Evolutionary conservation across 2,888 invertebrate genomes (phyloP), one percentile per base, ranked within the genome.

Genomic region (Dolichopus griseipennis): DNA sequence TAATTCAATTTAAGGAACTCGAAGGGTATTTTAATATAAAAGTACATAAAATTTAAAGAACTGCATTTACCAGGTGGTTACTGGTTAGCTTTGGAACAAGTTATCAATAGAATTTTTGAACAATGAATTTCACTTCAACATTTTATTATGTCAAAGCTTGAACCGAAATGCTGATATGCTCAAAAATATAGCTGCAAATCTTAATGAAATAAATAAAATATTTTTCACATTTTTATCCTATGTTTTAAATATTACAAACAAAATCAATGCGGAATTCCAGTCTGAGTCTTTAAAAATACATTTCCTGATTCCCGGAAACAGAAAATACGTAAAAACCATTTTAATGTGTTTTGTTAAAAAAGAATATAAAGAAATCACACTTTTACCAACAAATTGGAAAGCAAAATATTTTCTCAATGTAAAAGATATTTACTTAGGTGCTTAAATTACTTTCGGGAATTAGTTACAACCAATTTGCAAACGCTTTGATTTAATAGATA

Each of bases 41-140:
- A 27, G 66, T 68, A 21, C 70, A 71, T 64, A 70, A 70, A 68
- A 72, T 70, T 12, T n/a, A 72, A 8, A 69, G 70, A 64, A 52
- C 70, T 62, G 68, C 68, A 67, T 61, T 64, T 0, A 73, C 70
- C 37, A 21, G 70, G 12, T 72, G 70, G 72, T 65, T 73, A 10
- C n/a, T n/a, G n/a, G n/a, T n/a, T n/a, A n/a, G 64, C 70, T 2
- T 61, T 71, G 37, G 69, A 72, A 69, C 67, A 37, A 22, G 72
- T 72, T 2, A 69, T 72, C 18, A 64, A 64, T 10, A 62, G 73
- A 34, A 67, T 70, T 52, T 34, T 68, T 5, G 72, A 72, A 52
- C 71, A 71, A 33, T 71, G 71, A 71, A 22, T 62, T 20, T 52
- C 68, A 8, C 43, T 71, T 12, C 66, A 66, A 62, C 27, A 70